phyloP scores from a whole-genome alignment of 2,113 vertebrate genomes.

The Varanus salvator region DNA sequence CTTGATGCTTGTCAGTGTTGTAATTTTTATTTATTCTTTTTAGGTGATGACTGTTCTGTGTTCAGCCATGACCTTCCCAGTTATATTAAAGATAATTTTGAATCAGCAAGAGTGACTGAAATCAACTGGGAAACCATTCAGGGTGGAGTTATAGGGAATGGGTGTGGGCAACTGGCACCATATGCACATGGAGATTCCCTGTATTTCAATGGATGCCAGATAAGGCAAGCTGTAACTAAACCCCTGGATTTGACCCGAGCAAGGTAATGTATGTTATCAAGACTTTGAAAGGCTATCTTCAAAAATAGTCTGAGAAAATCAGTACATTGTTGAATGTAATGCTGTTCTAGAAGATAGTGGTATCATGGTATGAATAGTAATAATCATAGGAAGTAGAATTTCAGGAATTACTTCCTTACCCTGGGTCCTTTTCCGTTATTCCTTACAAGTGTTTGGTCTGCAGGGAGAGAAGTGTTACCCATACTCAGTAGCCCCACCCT shows the following conservation, averaged over 20 bases:
- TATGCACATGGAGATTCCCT: constrained; percentile 97
- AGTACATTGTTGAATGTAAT: background rate
- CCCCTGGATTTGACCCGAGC: constrained; percentile 96
- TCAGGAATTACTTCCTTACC: constrained; percentile 26
- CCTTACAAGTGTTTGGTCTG: background rate
- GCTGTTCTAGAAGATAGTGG: background rate
- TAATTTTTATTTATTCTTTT: constrained; percentile 55
- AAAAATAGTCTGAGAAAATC: constrained; percentile 27
- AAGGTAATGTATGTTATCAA: constrained; percentile 82
- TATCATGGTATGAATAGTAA: background rate
- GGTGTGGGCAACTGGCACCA: constrained; percentile 95
- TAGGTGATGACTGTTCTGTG: constrained; percentile 94
- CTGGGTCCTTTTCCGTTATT: background rate
- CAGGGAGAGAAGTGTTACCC: background rate
- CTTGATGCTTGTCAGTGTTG: constrained; percentile 24
- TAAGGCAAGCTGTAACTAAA: constrained; percentile 94
- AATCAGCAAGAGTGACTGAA: constrained; percentile 90
- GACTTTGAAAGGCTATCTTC: constrained; percentile 29
- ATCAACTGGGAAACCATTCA: constrained; percentile 97
- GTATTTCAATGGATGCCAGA: constrained; percentile 97
- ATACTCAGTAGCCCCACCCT: background rate
- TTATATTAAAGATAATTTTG: constrained; percentile 99
- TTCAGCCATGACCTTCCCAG: constrained; percentile 91
- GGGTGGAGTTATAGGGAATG: constrained; percentile 92
- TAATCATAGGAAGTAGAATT: constrained; percentile 36